Evolutionary conservation across 1,140 invertebrate genomes (phyloP), one percentile per base, ranked within the genome.

Genomic region (Drosophila arawakana): DNA sequence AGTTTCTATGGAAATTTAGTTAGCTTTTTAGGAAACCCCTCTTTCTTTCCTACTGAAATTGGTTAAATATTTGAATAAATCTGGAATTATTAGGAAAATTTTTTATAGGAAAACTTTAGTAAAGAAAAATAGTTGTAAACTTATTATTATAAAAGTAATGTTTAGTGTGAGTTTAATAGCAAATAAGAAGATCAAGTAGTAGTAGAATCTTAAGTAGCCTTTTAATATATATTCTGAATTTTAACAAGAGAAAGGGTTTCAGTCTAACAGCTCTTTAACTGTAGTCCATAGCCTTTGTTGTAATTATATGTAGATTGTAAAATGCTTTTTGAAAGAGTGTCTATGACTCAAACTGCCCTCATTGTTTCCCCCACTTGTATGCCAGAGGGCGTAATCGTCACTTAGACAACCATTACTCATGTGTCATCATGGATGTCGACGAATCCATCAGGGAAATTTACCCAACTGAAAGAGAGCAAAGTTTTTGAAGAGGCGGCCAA

Each of bases 341-440:
- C 25, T 61, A 35, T n/a, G 21, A 9, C 3, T 15, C 43, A 30
- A 25, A 47, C 34, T 57, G 55, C 49, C 68, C 35, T n/a, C 25
- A 2, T 30, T 30, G 25, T 30, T 5, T 49, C 1, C 5, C 11
- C 18, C 5, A 8, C 18, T n/a, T 55, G 34, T 13, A 63, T 55
- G 49, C 50, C 41, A 46, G 46, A 62, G 66, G 81, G 82, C 78
- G 75, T 75, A 81, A 50, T 76, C 83, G 66, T 69, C 83, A 50
- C 72, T 82, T 85, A 79, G 78, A 79, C 58, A 89, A 77, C 70
- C 80, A 86, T 86, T 86, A 88, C 58, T 86, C 83, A 86, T 80
- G 83, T 78, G 60, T 49, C 78, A 70, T 68, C 82, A 39, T 46
- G 55, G 52, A 73, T 73, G 83, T 66, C 83, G 83, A 86, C 83